Evolutionary conservation across 2,113 vertebrate species (phyloP).

Genomic region (Spea bombifrons): DNA sequence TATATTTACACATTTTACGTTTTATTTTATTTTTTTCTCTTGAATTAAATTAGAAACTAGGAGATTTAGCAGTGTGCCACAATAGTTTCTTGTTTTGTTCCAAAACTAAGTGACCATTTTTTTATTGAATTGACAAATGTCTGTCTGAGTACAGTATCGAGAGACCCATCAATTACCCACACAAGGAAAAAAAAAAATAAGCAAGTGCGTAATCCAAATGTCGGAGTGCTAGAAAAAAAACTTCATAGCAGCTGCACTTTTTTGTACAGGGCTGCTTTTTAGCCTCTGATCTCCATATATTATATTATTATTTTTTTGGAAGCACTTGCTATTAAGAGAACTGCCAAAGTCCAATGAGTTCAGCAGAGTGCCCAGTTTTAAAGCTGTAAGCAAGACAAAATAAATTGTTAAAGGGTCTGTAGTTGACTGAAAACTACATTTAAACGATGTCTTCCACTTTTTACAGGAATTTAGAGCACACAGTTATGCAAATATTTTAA

Average conservation of each 20-base stretch:
- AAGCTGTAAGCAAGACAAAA: conserved; percentile 87
- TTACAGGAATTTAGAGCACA: conserved; percentile 88
- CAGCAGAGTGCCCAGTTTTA: conserved; percentile 85
- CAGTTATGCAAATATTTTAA: conserved; percentile 90
- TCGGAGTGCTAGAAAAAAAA: conserved; percentile 55
- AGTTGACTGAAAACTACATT: conserved; percentile 90
- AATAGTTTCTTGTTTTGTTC: conserved; percentile 61
- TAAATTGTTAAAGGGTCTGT: conserved; percentile 87
- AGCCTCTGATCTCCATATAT: conserved; percentile 64
- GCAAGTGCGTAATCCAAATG: conserved; percentile 64
- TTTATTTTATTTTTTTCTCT: too few species aligned
- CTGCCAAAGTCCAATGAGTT: conserved; percentile 83
- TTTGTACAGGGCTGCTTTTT: conserved; percentile 57
- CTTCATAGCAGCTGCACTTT: conserved; percentile 58
- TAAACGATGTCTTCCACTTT: conserved; percentile 88
- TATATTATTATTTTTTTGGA: conserved; percentile 59
- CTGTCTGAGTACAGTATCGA: conserved; percentile 35
- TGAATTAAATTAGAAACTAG: conserved; percentile 58
- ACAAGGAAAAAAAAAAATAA: conserved; percentile 41
- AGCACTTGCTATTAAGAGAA: conserved; percentile 84
- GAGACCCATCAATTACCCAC: neutral
- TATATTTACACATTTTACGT: too few species aligned
- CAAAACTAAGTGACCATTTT: conserved; percentile 21
- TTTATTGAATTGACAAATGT: conserved; percentile 53
- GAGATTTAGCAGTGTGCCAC: conserved; percentile 66